Conservation (phyloP, 2,888 invertebrate genomes). For the Anoplius nigerrimus region DNA sequence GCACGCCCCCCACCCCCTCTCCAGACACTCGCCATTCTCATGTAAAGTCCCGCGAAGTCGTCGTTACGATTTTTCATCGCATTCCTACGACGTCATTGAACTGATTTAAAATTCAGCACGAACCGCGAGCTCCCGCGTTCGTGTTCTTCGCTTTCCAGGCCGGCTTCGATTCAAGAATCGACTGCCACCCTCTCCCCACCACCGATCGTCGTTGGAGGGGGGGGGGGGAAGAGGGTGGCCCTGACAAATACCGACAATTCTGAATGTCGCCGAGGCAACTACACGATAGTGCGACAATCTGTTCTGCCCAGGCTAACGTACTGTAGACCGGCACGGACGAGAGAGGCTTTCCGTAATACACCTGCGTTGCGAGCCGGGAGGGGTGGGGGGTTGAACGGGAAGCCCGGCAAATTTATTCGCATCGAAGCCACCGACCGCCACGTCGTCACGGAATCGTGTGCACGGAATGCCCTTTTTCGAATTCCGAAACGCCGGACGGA, state of each 20-base stretch:
- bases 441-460: conserved; percentile 3
- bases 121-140: conserved; percentile 46
- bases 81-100: conserved; percentile 26
- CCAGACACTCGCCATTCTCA: background rate
- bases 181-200: conserved; percentile 21
- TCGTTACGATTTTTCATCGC: conserved; percentile 46
- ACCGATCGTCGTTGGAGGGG: conserved; percentile 49
- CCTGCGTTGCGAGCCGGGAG: conserved; percentile 4
- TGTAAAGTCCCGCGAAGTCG: conserved; percentile 7
- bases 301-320: conserved; percentile 51
- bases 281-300: conserved; percentile 58
- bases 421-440: conserved; percentile 8
- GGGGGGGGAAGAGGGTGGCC: too few relatives aligned
- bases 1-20: conserved; percentile 3
- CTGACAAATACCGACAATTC: conserved; percentile 64
- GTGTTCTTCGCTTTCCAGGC: conserved; percentile 51
- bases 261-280: conserved; percentile 52
- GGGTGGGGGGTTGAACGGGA: conserved; percentile 9
- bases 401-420: conserved; percentile 30
- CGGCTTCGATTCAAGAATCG: conserved; percentile 45
- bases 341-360: conserved; percentile 18
- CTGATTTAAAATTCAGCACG: conserved; percentile 55
- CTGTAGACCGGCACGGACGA: conserved; percentile 34
- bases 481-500: too few relatives aligned
- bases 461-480: conserved; percentile 2